Conservation (phyloP, 2,888 invertebrate species). For the Teleogryllus oceanicus region DNA sequence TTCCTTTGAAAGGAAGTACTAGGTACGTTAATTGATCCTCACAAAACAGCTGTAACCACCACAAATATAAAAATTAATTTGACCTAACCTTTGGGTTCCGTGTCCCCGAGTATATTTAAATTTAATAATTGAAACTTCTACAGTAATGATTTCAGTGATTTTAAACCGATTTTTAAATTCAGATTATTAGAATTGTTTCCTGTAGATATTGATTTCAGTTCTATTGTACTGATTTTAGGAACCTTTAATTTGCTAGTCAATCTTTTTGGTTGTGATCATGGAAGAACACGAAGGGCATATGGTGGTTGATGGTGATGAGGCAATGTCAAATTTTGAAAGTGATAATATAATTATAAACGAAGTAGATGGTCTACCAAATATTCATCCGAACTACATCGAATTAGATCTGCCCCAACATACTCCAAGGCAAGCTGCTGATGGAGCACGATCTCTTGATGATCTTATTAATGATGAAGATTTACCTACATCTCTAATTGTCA, state of each 20-base stretch:
- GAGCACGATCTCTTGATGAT: constrained; percentile 55
- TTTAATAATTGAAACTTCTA: no score
- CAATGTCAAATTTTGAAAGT: constrained; percentile 33
- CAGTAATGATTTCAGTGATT: no score
- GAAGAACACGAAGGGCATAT: constrained; percentile 35
- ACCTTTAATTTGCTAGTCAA: neutral
- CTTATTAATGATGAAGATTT: constrained; percentile 70
- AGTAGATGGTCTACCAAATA: constrained; percentile 79
- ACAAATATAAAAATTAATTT: neutral
- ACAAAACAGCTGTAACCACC: constrained; percentile 4
- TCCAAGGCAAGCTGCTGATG: constrained; percentile 42
- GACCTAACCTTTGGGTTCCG: no score
- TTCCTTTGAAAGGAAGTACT: neutral
- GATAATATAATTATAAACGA: constrained; percentile 71
- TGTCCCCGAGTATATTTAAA: no score
- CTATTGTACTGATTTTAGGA: neutral
- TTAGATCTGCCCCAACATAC: constrained; percentile 55
- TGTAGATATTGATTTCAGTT: neutral
- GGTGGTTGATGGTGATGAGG: constrained; percentile 35
- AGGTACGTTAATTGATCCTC: neutral
- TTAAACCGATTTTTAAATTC: no score
- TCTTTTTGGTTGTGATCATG: constrained; percentile 25
- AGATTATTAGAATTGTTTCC: neutral
- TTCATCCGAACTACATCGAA: constrained; percentile 74
- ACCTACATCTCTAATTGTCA: constrained; percentile 85